Percentiles rank a stretch among this genome's conserved stretches.
Evolutionary conservation across 2,888 invertebrate genomes (phyloP).

Genomic region (Drosophila austrosaltans): DNA sequence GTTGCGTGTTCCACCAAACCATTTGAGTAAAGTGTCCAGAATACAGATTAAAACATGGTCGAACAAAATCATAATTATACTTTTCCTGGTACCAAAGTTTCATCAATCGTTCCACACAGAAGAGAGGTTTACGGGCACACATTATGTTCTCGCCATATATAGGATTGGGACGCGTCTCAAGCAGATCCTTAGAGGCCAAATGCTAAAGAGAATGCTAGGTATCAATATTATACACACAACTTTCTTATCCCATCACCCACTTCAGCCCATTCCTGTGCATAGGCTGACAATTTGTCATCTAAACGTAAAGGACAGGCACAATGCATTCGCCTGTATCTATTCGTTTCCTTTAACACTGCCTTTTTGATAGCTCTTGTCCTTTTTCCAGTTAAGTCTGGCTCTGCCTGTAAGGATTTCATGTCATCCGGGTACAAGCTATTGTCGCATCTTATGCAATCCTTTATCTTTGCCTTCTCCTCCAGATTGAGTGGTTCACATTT

Average conservation of each 20-base stretch:
- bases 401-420: background rate
- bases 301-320: conserved; percentile 88
- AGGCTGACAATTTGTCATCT: conserved; percentile 86
- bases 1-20: conserved; percentile 89
- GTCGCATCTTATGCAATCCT: background rate
- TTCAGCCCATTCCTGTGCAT: conserved; percentile 89
- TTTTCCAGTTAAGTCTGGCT: background rate
- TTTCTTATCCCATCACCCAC: conserved; percentile 62
- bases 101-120: conserved; percentile 82
- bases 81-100: conserved; percentile 90
- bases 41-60: conserved; percentile 86
- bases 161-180: conserved; percentile 90
- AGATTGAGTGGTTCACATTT: background rate
- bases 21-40: conserved; percentile 93
- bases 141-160: conserved; percentile 92
- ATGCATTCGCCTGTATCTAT: conserved; percentile 88
- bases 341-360: conserved; percentile 84
- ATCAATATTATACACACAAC: background rate
- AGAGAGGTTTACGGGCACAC: conserved; percentile 88
- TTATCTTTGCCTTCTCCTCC: background rate
- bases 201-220: conserved; percentile 33
- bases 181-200: conserved; percentile 83
- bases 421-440: background rate
- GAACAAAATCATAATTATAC: conserved; percentile 87
- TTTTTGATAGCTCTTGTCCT: background rate